Percentiles rank a stretch among this genome's conserved stretches.
phyloP scores from a whole-genome alignment of 2,113 vertebrate genomes.

The Regulus satrapa region DNA sequence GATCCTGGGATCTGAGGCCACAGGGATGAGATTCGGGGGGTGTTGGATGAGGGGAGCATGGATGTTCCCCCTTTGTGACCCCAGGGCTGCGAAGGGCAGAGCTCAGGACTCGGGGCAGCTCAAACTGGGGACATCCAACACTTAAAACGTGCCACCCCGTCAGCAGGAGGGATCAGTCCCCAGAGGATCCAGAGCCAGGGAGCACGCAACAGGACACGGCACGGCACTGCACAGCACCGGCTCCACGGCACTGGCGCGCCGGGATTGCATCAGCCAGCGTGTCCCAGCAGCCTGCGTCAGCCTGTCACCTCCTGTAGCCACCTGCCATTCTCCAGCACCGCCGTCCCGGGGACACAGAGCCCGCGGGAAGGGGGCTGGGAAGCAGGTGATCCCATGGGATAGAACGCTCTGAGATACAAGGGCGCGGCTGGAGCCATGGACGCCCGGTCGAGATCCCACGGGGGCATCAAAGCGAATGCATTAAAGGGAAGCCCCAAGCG shows the following conservation, averaged over 20 bases:
- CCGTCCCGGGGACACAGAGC: not conserved
- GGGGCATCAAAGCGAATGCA: not conserved
- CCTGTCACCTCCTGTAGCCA: not conserved
- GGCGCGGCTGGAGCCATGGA: not conserved
- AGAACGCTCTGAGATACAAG: not conserved
- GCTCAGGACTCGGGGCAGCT: not conserved
- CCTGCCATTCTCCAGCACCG: not conserved
- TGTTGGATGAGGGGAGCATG: not conserved
- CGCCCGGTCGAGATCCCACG: not conserved
- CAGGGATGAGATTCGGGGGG: not conserved
- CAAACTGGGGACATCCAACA: not conserved
- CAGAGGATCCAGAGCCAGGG: not conserved
- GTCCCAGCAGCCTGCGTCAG: not conserved
- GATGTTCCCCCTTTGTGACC: not conserved
- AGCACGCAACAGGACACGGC: not conserved
- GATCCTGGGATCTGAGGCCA: not conserved
- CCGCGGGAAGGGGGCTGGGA: not conserved
- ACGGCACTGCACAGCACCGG: not conserved
- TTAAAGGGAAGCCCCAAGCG: not conserved
- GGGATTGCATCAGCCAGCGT: not conserved
- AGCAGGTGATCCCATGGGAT: not conserved
- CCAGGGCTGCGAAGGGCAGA: not conserved
- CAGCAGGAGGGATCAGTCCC: not conserved
- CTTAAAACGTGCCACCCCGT: not conserved
- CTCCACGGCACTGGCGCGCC: not conserved